Percentiles rank a stretch among this genome's conserved stretches.
Evolutionary conservation across 2,797 vertebrate species (phyloP).

Genomic region (Sebastes paucispinis): DNA sequence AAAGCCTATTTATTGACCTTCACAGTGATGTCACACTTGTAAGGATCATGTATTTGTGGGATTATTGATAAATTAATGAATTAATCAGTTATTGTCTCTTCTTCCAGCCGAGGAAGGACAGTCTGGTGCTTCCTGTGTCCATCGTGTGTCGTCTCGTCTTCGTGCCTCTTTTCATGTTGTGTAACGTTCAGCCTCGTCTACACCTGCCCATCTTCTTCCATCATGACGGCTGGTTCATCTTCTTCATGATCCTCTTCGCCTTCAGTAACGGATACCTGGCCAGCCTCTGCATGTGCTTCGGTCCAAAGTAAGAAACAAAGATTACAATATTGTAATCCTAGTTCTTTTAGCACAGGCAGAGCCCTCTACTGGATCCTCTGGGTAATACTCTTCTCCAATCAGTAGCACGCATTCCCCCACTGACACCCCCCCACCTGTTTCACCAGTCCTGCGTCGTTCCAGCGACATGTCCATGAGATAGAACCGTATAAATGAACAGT

Average conservation of each 20-base stretch:
- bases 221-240: slow-evolving; percentile 88
- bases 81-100: neutral
- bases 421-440: too few relatives aligned
- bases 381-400: neutral
- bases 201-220: slow-evolving; percentile 81
- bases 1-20: too few relatives aligned
- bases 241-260: slow-evolving; percentile 89
- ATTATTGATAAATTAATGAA: neutral
- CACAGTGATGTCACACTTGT: too few relatives aligned
- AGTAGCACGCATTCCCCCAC: too few relatives aligned
- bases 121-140: slow-evolving; percentile 80
- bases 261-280: slow-evolving; percentile 93
- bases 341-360: neutral
- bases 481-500: too few relatives aligned
- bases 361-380: neutral
- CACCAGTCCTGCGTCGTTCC: neutral
- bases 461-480: too few relatives aligned
- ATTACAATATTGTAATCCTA: neutral
- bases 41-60: too few relatives aligned
- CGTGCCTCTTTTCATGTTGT: slow-evolving; percentile 91
- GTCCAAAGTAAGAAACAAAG: slow-evolving; percentile 87
- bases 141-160: slow-evolving; percentile 84
- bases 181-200: slow-evolving; percentile 83
- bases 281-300: slow-evolving; percentile 94
- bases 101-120: slow-evolving; percentile 84